Base-by-base conservation (phyloP, 1,140 invertebrate species). In the Heterodera schachtii region DNA sequence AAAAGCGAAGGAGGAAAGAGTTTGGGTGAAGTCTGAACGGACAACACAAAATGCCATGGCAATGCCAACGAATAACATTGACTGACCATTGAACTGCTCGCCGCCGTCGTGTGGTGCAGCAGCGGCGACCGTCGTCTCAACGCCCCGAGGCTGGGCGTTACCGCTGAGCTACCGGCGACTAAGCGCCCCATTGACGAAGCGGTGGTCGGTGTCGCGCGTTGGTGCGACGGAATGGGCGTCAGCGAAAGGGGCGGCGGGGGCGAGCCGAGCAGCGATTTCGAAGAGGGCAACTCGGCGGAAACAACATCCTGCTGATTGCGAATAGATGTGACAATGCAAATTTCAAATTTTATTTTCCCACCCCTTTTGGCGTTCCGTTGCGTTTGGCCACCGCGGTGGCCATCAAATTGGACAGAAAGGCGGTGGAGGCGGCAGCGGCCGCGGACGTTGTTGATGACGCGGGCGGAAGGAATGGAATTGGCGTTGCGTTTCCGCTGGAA, bases 401-500 rank as follows among this genome's bases (percentile, higher is more conserved):
- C 43, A 79, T 71, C 57, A 83, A 74, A 73, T 83, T 83, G 16
- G 82, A 49, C 49, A 79, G 44, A n/a, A 84, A 73, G 49, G 66
- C 75, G 64, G 77, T 86, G 44, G 83, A 73, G 31, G 83, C 57
- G 21, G 81, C 43, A 16, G 84, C 57, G 9, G 81, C 43, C 16
- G 31, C 31, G 31, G 31, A 31, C 31, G 31, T 31, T 31, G 84
- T 83, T 2, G 76, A 57, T 1, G 70, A 46, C 46, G 41, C 60
- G 43, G 79, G 47, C 69, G 77, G 21, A 11, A 69, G 49, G 43
- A 64, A 73, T 13, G 60, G 77, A 80, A 80, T 80, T 66, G 21
- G 57, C 47, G 46, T 64, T 16, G 43, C n/a, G 7, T 46, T 31
- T 8, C 44, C 75, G 49, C 78, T 52, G 9, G 57, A 80, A 21